Conservation (phyloP, 2,113 vertebrate species). For the Brachirus orientalis region DNA sequence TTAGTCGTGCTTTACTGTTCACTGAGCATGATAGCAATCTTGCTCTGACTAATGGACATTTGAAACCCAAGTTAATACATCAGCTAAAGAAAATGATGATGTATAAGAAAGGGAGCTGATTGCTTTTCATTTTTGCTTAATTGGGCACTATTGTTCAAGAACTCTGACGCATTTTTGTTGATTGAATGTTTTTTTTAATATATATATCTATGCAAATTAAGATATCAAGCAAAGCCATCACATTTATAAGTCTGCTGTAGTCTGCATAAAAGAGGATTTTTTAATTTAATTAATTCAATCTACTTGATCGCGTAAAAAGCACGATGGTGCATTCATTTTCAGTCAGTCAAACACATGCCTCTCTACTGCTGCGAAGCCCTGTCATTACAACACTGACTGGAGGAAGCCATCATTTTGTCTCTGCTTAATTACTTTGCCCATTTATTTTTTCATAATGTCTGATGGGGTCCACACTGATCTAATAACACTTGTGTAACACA, state of each 20-base stretch:
- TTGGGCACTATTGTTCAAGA: slow-evolving; percentile 31
- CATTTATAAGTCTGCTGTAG: slow-evolving; percentile 1
- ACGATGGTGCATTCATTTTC: slow-evolving; percentile 1
- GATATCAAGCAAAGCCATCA: slow-evolving; percentile 11
- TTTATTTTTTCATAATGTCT: slow-evolving; percentile 41
- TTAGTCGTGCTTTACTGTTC: slow-evolving; percentile 54
- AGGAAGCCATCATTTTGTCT: slow-evolving; percentile 11
- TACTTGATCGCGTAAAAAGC: slow-evolving; percentile 17
- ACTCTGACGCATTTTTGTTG: slow-evolving; percentile 15
- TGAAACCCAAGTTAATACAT: slow-evolving; percentile 39
- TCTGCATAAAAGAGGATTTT: background rate
- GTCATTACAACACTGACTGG: background rate
- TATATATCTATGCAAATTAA: slow-evolving; percentile 25
- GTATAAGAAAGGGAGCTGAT: slow-evolving; percentile 40
- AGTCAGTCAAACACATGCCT: background rate
- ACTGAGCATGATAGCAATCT: slow-evolving; percentile 51
- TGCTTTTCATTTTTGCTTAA: slow-evolving; percentile 39
- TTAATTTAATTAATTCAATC: slow-evolving; percentile 3
- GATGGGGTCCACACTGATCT: slow-evolving; percentile 31
- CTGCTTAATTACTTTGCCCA: slow-evolving; percentile 27
- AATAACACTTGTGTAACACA: slow-evolving; percentile 42
- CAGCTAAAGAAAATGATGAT: slow-evolving; percentile 40
- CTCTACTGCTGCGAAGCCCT: background rate
- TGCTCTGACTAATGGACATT: slow-evolving; percentile 42
- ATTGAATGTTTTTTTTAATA: slow-evolving; percentile 1